phyloP scores from a whole-genome alignment of 1,140 invertebrate species.

The Capitella teleta region DNA sequence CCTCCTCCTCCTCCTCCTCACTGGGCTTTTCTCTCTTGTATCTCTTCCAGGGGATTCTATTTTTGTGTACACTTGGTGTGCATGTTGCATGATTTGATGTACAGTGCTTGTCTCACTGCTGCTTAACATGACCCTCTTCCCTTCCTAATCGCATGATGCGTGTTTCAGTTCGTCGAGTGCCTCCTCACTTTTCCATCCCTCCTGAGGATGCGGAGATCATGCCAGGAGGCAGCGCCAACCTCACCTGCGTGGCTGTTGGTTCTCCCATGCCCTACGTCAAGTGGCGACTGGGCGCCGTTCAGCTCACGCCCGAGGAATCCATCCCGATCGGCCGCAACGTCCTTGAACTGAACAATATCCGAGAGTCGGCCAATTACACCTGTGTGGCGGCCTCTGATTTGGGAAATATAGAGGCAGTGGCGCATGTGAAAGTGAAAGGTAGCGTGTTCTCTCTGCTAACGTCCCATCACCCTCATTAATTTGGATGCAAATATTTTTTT shows the following conservation, averaged over 20 bases:
- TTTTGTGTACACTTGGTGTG: too few species aligned
- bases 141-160: too few species aligned
- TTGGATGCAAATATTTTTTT: too few species aligned
- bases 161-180: conserved; percentile 73
- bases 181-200: conserved; percentile 85
- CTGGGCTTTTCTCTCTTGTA: too few species aligned
- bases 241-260: conserved; percentile 91
- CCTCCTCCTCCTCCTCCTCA: too few species aligned
- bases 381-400: conserved; percentile 89
- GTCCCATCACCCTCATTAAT: too few species aligned
- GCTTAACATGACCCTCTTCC: too few species aligned
- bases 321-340: conserved; percentile 58
- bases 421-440: conserved; percentile 91
- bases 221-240: conserved; percentile 74
- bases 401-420: conserved; percentile 74
- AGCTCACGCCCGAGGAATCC: conserved; percentile 57
- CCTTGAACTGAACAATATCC: conserved; percentile 69
- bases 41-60: too few species aligned
- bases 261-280: conserved; percentile 95
- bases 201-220: conserved; percentile 79
- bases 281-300: conserved; percentile 77
- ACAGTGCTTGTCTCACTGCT: too few species aligned
- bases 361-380: conserved; percentile 89
- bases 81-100: too few species aligned
- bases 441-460: too few species aligned